These are phyloP conservation scores for Coptotermes formosanus DNA, from an alignment of 1,140 invertebrate genomes.

Conservation along the genomic window DNA sequence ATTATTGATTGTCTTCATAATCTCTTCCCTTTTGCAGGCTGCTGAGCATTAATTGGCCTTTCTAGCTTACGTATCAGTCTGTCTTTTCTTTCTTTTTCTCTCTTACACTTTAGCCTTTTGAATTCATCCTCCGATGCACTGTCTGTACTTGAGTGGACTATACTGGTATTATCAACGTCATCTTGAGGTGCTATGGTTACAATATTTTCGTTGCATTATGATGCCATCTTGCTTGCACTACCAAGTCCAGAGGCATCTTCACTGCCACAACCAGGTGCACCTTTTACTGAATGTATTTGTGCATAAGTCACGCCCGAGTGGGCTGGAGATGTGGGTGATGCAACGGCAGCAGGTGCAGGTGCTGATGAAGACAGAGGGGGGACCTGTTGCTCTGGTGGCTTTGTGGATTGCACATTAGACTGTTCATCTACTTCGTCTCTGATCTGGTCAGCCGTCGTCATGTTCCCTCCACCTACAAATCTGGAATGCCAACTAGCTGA, in stretches of 20 bases:
- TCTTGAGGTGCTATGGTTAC: background rate
- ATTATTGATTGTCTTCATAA: constrained; percentile 23
- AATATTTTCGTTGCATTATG: background rate
- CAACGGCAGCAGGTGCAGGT: constrained; percentile 6
- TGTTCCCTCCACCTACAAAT: constrained; percentile 52
- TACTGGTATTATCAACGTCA: constrained; percentile 24
- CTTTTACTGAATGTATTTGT: constrained; percentile 20
- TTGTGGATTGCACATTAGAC: constrained; percentile 68
- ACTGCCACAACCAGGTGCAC: background rate
- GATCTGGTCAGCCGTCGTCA: constrained; percentile 71
- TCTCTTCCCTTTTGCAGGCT: background rate
- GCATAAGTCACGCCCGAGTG: constrained; percentile 16
- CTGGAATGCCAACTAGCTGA: constrained; percentile 22
- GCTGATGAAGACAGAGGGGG: constrained; percentile 24
- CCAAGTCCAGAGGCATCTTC: background rate
- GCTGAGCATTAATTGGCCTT: constrained; percentile 48
- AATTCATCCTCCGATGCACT: constrained; percentile 51
- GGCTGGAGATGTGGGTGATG: constrained; percentile 22
- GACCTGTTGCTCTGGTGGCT: constrained; percentile 50
- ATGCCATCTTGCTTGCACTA: background rate
- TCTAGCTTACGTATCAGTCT: constrained; percentile 50
- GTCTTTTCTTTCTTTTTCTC: constrained; percentile 51
- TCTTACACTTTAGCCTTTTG: constrained; percentile 50
- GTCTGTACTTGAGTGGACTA: constrained; percentile 27
- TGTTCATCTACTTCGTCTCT: constrained; percentile 83